These are phyloP conservation scores for Atherinomorus stipes DNA, from an alignment of 2,113 vertebrate genomes.

Conservation along the genomic window DNA sequence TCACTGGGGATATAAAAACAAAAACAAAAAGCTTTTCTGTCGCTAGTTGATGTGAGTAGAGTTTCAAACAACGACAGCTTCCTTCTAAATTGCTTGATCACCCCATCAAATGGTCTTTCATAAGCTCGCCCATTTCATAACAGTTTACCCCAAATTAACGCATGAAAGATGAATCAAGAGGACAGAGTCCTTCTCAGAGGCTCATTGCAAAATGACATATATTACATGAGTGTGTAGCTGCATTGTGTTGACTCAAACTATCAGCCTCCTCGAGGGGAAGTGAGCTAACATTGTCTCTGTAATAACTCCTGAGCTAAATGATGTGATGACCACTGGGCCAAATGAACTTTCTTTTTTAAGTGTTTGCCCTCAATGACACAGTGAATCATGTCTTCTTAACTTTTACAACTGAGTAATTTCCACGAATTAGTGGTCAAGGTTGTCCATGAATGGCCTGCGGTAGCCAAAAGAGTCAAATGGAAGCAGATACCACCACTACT, in stretches of 20 bases:
- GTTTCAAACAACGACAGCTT: constrained; percentile 35
- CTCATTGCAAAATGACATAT: constrained; percentile 8
- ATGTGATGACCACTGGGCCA: neutral
- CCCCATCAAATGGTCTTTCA: too few species aligned
- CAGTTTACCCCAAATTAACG: constrained; percentile 3
- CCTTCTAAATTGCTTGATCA: constrained; percentile 33
- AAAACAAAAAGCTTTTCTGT: constrained; percentile 32
- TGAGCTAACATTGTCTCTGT: neutral
- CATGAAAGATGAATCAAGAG: constrained; percentile 21
- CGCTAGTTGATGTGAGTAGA: constrained; percentile 36
- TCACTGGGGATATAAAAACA: constrained; percentile 17
- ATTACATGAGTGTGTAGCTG: constrained; percentile 32
- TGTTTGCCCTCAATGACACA: neutral
- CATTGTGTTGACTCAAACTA: constrained; percentile 44
- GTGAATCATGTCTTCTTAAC: neutral
- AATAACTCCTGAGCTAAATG: constrained; percentile 5
- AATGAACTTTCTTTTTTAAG: constrained; percentile 1
- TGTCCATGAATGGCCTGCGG: neutral
- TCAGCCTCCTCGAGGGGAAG: constrained; percentile 25
- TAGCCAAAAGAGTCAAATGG: neutral
- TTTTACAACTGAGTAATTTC: neutral
- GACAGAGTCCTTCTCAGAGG: constrained; percentile 11
- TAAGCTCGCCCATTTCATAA: constrained; percentile 29
- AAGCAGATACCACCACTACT: neutral
- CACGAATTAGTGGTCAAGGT: too few species aligned